Conservation (phyloP, 2,888 invertebrate species). For the Yponomeuta malinellus region DNA sequence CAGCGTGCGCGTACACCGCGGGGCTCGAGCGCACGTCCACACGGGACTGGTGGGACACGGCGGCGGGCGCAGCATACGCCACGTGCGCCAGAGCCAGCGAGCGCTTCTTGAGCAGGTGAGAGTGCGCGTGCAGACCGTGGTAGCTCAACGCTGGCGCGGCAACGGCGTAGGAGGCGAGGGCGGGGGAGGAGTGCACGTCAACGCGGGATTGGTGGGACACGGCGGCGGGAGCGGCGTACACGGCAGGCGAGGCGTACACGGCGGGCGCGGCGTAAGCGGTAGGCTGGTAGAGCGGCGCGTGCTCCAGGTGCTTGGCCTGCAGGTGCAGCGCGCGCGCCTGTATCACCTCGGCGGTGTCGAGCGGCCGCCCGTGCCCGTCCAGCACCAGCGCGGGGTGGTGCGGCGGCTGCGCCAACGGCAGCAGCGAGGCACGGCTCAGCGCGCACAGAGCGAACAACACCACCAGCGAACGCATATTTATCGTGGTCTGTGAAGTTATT, state of each 20-base stretch:
- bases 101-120: constrained; percentile 42
- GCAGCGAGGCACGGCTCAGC: constrained; percentile 50
- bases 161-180: constrained; percentile 25
- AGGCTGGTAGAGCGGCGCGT: constrained; percentile 30
- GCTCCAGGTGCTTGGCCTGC: constrained; percentile 66
- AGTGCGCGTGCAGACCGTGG: constrained; percentile 30
- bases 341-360: constrained; percentile 39
- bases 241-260: no score
- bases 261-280: constrained; percentile 25
- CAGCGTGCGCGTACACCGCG: constrained; percentile 28
- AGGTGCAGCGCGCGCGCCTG: constrained; percentile 49
- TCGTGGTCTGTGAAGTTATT: constrained; percentile 47
- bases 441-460: constrained; percentile 55
- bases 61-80: constrained; percentile 35
- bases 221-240: constrained; percentile 65
- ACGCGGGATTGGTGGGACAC: constrained; percentile 58
- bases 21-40: constrained; percentile 41
- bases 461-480: constrained; percentile 60
- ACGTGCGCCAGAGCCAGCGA: constrained; percentile 38
- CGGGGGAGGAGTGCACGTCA: constrained; percentile 39
- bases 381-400: constrained; percentile 63
- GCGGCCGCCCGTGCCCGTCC: constrained; percentile 51
- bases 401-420: constrained; percentile 47
- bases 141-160: constrained; percentile 17
- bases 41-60: constrained; percentile 37